These are phyloP conservation scores for Myotis findleyi DNA, from an alignment of 2,797 vertebrate species.

Conservation along the genomic window DNA sequence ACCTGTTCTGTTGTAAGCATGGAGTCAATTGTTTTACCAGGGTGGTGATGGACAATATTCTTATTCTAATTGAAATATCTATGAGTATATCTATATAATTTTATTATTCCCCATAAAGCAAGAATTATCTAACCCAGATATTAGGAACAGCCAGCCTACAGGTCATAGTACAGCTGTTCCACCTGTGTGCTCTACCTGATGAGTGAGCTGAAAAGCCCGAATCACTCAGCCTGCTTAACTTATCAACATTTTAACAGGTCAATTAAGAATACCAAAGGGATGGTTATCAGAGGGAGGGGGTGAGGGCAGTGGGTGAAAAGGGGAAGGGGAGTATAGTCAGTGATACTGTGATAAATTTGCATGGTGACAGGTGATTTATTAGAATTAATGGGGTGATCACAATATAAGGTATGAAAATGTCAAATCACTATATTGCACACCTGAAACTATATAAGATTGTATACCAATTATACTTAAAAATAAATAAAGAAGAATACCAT, in stretches of 20 bases:
- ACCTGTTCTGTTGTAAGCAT: not conserved
- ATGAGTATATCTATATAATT: not conserved
- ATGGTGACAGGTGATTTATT: not conserved
- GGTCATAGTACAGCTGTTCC: not conserved
- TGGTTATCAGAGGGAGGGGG: not conserved
- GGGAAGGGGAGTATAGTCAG: not conserved
- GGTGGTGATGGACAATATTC: not conserved
- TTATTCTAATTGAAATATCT: slow-evolving; percentile 16
- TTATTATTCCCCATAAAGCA: not conserved
- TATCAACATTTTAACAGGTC: not conserved
- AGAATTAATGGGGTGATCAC: not conserved
- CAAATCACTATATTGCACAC: not conserved
- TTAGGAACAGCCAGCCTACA: not conserved
- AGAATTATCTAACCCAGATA: not conserved
- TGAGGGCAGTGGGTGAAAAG: not conserved
- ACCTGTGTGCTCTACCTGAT: not conserved
- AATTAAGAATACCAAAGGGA: not conserved
- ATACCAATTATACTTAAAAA: not conserved
- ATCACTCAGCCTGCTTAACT: not conserved
- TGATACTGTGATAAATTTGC: not conserved
- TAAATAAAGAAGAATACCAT: not conserved
- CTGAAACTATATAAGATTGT: not conserved
- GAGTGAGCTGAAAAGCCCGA: not conserved
- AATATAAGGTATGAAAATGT: not conserved
- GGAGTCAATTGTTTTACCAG: not conserved